These are phyloP conservation scores for Diadophis punctatus DNA, from an alignment of 2,113 vertebrate species.

Conservation along the genomic window DNA sequence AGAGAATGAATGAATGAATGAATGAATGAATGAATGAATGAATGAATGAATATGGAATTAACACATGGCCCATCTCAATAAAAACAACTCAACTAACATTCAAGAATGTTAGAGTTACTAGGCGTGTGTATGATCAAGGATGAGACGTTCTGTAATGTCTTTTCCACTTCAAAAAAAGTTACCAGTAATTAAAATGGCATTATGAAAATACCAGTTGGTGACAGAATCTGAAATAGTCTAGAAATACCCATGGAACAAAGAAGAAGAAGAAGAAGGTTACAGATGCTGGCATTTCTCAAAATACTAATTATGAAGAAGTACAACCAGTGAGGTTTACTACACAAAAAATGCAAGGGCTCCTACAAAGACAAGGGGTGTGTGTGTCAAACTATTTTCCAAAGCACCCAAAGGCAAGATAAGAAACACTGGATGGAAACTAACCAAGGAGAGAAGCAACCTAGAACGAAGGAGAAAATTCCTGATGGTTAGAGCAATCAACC, in stretches of 20 bases:
- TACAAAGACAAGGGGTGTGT: background rate
- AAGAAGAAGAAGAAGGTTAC: background rate
- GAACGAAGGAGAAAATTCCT: background rate
- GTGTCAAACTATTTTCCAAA: background rate
- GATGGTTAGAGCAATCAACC: background rate
- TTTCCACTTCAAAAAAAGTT: background rate
- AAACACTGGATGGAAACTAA: background rate
- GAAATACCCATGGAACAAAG: background rate
- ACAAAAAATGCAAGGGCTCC: background rate
- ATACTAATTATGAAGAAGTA: background rate
- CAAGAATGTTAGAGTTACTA: background rate
- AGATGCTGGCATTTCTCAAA: background rate
- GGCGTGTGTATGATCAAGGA: background rate
- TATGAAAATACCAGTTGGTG: background rate
- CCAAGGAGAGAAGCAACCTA: background rate
- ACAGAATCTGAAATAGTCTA: background rate
- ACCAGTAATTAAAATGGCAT: background rate
- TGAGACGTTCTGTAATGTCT: background rate
- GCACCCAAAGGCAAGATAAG: background rate
- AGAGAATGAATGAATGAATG: too few relatives aligned
- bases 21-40: too few relatives aligned
- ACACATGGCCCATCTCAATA: background rate
- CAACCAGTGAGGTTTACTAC: background rate
- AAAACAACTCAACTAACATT: background rate
- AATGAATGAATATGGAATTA: too few relatives aligned